Conservation (phyloP, 2,888 invertebrate species). For the Drosophila borborema region DNA sequence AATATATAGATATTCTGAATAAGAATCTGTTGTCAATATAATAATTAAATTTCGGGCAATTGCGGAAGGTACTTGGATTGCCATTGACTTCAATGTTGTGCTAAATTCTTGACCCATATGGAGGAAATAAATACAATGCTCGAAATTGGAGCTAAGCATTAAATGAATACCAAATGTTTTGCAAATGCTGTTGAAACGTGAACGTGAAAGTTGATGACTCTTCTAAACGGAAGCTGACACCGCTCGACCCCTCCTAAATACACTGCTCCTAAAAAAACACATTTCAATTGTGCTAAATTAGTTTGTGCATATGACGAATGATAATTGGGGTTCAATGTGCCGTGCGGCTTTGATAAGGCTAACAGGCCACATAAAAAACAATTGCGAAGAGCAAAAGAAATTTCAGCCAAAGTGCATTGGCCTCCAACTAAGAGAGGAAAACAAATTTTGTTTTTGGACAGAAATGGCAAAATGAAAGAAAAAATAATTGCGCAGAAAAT, state of each 20-base stretch:
- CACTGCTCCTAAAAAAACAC: not conserved
- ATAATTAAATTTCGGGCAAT: conserved; percentile 3
- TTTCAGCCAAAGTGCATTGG: conserved; percentile 48
- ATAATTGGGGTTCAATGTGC: conserved; percentile 50
- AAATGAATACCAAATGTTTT: conserved; percentile 29
- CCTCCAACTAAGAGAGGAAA: conserved; percentile 43
- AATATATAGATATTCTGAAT: not conserved
- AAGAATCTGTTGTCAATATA: no score
- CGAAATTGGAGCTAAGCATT: conserved; percentile 17
- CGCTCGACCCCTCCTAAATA: not conserved
- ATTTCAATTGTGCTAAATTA: conserved; percentile 36
- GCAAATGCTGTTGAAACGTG: conserved; percentile 5
- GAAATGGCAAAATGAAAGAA: conserved; percentile 33
- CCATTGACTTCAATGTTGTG: conserved; percentile 18
- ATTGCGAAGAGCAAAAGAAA: conserved; percentile 34
- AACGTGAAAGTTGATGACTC: conserved; percentile 49
- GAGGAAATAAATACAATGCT: not conserved
- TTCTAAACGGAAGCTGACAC: conserved; percentile 46
- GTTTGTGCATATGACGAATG: conserved; percentile 46
- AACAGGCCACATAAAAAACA: conserved; percentile 29
- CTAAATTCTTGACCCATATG: conserved; percentile 46
- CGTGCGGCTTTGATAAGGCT: conserved; percentile 45
- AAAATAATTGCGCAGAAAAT: conserved; percentile 50
- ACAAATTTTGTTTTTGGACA: conserved; percentile 48
- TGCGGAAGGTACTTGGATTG: conserved; percentile 7